Conservation (phyloP, 2,888 invertebrate genomes). For the Amblyteles armatorius region DNA sequence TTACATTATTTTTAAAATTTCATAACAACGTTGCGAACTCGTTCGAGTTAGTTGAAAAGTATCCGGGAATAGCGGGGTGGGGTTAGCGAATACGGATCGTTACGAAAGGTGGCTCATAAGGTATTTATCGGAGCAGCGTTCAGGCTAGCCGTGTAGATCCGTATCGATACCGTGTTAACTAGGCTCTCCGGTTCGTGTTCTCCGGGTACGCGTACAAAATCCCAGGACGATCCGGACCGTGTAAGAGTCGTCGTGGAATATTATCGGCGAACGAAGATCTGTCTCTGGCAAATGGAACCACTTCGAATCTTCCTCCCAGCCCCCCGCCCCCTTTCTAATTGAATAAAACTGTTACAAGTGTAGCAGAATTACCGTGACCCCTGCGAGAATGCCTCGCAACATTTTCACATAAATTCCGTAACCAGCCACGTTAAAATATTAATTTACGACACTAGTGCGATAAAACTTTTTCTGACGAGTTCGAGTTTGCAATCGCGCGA, state of each 20-base stretch:
- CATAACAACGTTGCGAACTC: slow-evolving; percentile 28
- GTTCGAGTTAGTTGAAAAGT: slow-evolving; percentile 21
- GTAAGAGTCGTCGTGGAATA: slow-evolving; percentile 59
- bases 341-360: slow-evolving; percentile 54
- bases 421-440: too few species aligned
- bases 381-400: too few species aligned
- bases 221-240: slow-evolving; percentile 54
- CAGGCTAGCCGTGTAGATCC: slow-evolving; percentile 73
- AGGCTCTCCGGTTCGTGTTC: slow-evolving; percentile 67
- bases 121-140: slow-evolving; percentile 70
- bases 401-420: too few species aligned
- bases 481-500: too few species aligned
- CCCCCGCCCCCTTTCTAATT: slow-evolving; percentile 10
- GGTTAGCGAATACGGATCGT: slow-evolving; percentile 54
- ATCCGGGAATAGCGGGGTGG: neutral
- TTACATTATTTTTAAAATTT: slow-evolving; percentile 30
- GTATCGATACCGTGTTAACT: slow-evolving; percentile 77
- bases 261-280: slow-evolving; percentile 56
- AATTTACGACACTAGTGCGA: too few species aligned
- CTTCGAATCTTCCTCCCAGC: slow-evolving; percentile 30
- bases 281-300: slow-evolving; percentile 41
- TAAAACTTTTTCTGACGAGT: too few species aligned
- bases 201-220: slow-evolving; percentile 31
- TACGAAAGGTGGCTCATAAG: slow-evolving; percentile 72
- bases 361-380: slow-evolving; percentile 12